Percentiles rank a stretch among this genome's conserved stretches.
Evolutionary conservation across 2,888 invertebrate species (phyloP).

Genomic region (Mesoligia furuncula): DNA sequence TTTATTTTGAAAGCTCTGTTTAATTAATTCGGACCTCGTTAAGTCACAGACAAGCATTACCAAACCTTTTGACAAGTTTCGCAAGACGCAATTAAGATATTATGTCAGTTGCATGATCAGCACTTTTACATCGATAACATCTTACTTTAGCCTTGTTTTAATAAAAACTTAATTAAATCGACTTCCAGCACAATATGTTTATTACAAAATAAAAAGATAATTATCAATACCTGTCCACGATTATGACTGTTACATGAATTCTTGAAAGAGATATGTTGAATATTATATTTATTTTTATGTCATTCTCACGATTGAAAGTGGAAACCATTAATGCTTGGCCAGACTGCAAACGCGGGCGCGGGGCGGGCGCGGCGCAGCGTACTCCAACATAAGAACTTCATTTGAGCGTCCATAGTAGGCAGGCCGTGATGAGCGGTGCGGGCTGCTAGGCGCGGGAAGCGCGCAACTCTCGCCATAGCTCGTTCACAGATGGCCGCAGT

Average conservation of each 20-base stretch:
- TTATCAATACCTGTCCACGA: neutral
- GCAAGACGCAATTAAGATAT: slow-evolving; percentile 41
- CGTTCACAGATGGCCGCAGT: no score
- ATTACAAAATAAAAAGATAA: slow-evolving; percentile 34
- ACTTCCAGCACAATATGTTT: slow-evolving; percentile 18
- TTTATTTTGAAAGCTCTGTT: neutral
- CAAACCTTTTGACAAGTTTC: slow-evolving; percentile 11
- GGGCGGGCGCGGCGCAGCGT: no score
- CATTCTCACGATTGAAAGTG: neutral
- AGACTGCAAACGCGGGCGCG: no score
- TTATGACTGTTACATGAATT: slow-evolving; percentile 19
- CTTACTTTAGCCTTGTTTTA: slow-evolving; percentile 16
- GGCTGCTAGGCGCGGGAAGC: no score
- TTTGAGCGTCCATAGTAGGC: no score
- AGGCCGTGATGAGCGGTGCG: no score
- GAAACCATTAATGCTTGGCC: neutral
- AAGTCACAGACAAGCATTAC: neutral
- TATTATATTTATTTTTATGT: slow-evolving; percentile 6
- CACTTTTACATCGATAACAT: slow-evolving; percentile 27
- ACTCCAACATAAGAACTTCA: no score
- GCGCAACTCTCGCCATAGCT: no score
- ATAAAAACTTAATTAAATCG: slow-evolving; percentile 31
- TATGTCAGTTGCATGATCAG: slow-evolving; percentile 16
- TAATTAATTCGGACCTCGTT: neutral
- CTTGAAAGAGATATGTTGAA: neutral